Conservation (phyloP, 2,113 vertebrate species). For the Notothenia rossii region DNA sequence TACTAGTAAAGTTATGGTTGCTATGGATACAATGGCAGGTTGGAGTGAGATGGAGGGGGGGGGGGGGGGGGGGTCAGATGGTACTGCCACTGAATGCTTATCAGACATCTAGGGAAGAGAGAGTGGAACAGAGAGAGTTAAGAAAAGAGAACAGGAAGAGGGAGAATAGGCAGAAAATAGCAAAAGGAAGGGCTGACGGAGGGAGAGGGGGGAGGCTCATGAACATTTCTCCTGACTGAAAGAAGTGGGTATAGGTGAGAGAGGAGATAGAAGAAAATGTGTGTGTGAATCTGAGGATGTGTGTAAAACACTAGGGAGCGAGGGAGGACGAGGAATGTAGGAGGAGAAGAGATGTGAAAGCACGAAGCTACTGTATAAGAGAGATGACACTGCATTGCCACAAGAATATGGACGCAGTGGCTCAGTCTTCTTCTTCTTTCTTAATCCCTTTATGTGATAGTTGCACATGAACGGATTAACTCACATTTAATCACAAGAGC, state of each 20-base stretch:
- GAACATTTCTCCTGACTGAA: slow-evolving; percentile 30
- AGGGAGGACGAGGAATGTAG: slow-evolving; percentile 41
- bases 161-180: not conserved
- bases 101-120: slow-evolving; percentile 49
- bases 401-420: not conserved
- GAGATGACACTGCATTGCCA: not conserved
- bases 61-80: slow-evolving; percentile 34
- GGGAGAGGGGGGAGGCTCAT: not conserved
- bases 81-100: slow-evolving; percentile 59
- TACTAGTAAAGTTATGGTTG: slow-evolving; percentile 68
- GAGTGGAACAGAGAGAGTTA: not conserved
- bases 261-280: slow-evolving; percentile 8
- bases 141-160: not conserved
- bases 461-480: not conserved
- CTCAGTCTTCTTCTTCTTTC: too few relatives aligned
- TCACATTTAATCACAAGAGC: not conserved
- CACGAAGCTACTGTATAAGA: not conserved
- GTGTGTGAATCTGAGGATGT: slow-evolving; percentile 22
- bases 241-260: slow-evolving; percentile 25
- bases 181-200: not conserved
- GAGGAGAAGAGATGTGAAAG: slow-evolving; percentile 42
- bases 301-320: slow-evolving; percentile 41
- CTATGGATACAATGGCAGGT: slow-evolving; percentile 67
- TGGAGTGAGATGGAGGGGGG: slow-evolving; percentile 28
- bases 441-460: not conserved